Evolutionary conservation across 2,113 vertebrate genomes (phyloP), one percentile per base, ranked within the genome.

Genomic region (Ivindomyrus marchei): DNA sequence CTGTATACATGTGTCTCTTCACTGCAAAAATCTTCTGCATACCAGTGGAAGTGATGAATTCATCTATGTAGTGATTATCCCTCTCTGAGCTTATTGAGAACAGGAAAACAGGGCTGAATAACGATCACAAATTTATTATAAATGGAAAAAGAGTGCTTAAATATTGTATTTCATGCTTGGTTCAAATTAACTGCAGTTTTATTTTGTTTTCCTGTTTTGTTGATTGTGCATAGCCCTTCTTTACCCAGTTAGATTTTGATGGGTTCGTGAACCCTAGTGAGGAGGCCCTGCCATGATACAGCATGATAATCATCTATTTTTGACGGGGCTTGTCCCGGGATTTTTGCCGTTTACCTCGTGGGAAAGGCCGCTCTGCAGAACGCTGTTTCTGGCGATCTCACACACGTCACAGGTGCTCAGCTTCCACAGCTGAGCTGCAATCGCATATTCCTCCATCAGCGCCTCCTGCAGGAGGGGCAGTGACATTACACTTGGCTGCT

Each of bases 381-480:
- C 98, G 0, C 98, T 99, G 95, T 99, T 99, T 91, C 98, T 95
- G 91, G 98, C 98, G 9, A 99, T 98, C 92, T 99, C 98, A 91
- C 98, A 99, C 92, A 98, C 88, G 90, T 99, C 98, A 56, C 98
- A 99, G 0, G 98, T 99, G 92, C 97, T 99, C 47, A 99, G 96
- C 94, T 99, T 99, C 98, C 98, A 99, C 91, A 99, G 97, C 94
- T 99, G 98, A 39, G 97, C 98, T 17, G 98, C 98, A 21, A 99
- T 99, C 62, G 98, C 98, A 0, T 99, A 99, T 93, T 99, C 98
- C 91, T 99, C 98, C 98, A 99, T 99, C 80, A 98, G 95, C 0
- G 98, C 97, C 92, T 99, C 98, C 98, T 99, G 46, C 1, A 88
- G 92, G 90, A 90, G 66, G 91, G 85, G 49, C 1, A 85, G 36